Evolutionary conservation across 1,140 invertebrate species (phyloP), one percentile per base, ranked within the genome.

Genomic region (Cotesia glomerata): DNA sequence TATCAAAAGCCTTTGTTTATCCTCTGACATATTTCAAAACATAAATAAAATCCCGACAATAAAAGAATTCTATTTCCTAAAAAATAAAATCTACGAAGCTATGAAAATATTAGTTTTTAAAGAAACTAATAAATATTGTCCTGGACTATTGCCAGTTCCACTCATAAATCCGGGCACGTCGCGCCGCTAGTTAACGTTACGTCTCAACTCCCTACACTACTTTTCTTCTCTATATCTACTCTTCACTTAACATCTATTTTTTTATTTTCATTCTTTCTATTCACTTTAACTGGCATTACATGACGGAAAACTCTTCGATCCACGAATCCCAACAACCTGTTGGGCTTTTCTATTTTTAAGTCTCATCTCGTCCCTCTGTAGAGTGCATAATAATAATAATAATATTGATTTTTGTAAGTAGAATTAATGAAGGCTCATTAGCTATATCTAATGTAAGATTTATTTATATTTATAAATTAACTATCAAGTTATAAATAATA

Each of bases 101-200:
- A 45, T 45, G 26, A 26, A 26, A 26, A 26, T 26, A 26, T 45
- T 8, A 45, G 7, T 45, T 45, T 45, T 45, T 45, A 80, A 78
- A 77, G 74, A 73, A 66, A 76, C 51, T 68, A 75, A 83, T 84
- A 82, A 85, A 84, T 82, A 81, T 76, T 78, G 82, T 84, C 74
- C 78, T 85, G 84, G 84, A 86, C 76, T 72, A 74, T 75, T 78
- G 83, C 84, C 83, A 86, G 73, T 75, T 69, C 66, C 76, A 79
- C 79, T 85, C 82, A 83, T 86, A 85, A 86, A 85, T 86, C 82
- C 78, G 77, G 70, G 79, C 82, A 83, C 83, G 82, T 84, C 81
- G 76, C 69, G 74, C 75, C 71, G 58, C 75, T 76, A 76, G 78
- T 80, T 79, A 80, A 78, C 77, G 76, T 77, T 74, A 79, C 74